Evolutionary conservation across 2,888 invertebrate species (phyloP).

Genomic region (Anodontia alba): DNA sequence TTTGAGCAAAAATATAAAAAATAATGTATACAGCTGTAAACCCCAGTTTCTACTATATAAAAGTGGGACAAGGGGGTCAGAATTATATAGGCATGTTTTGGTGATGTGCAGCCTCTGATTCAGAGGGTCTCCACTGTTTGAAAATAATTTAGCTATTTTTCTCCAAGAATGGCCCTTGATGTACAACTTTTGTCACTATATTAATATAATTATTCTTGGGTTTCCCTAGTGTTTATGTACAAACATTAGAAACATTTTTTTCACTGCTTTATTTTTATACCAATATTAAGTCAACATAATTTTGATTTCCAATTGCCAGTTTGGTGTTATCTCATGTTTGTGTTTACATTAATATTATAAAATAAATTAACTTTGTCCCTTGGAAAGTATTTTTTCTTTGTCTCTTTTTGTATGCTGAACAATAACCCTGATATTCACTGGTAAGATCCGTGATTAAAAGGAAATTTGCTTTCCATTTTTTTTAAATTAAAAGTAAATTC

Average conservation of each 20-base stretch:
- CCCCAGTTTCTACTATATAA: too few species aligned
- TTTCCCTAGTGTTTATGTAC: neutral
- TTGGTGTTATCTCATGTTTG: conserved; percentile 27
- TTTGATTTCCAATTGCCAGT: conserved; percentile 3
- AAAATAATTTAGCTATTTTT: too few species aligned
- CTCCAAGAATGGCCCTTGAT: too few species aligned
- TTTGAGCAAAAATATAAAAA: too few species aligned
- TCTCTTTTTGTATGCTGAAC: conserved; percentile 1
- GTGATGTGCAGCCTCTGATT: too few species aligned
- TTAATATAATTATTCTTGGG: too few species aligned
- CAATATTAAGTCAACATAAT: conserved; percentile 9
- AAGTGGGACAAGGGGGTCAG: too few species aligned
- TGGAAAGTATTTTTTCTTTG: neutral
- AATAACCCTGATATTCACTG: neutral
- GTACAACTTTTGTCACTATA: too few species aligned
- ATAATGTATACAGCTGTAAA: too few species aligned
- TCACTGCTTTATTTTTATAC: neutral
- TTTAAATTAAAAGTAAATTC: neutral
- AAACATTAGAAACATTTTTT: neutral
- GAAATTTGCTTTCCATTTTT: neutral
- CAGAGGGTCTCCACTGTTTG: too few species aligned
- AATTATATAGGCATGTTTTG: too few species aligned
- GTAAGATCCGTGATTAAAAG: neutral
- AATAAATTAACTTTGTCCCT: conserved; percentile 37
- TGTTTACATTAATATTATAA: conserved; percentile 46